Conservation (phyloP, 2,888 invertebrate genomes). For the Anoncus sp. region DNA sequence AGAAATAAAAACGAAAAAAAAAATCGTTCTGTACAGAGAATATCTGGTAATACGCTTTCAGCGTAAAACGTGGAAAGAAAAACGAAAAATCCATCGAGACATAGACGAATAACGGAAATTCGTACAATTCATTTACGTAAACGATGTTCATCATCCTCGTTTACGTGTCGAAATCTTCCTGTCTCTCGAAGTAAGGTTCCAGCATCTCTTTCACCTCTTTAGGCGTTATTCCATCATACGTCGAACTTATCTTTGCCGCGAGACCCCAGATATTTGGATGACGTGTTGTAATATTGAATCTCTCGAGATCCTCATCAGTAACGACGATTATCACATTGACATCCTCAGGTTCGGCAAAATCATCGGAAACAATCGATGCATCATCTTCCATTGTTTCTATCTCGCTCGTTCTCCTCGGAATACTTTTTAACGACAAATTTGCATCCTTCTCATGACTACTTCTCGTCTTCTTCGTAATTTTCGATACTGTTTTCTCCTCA, state of each 20-base stretch:
- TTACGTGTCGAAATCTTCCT: constrained; percentile 14
- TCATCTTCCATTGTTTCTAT: neutral
- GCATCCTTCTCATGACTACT: neutral
- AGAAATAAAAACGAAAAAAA: neutral
- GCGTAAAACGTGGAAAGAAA: constrained; percentile 2
- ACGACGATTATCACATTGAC: constrained; percentile 54
- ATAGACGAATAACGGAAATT: neutral
- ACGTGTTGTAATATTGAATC: constrained; percentile 45
- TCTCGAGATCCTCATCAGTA: constrained; percentile 61
- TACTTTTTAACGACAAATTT: neutral
- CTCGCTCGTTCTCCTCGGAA: neutral
- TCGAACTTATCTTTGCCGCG: constrained; percentile 54
- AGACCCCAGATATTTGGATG: constrained; percentile 62
- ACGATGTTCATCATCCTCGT: too few species aligned
- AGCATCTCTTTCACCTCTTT: constrained; percentile 57
- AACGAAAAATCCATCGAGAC: neutral
- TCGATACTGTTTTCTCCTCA: neutral
- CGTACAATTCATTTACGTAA: neutral
- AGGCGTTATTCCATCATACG: constrained; percentile 45
- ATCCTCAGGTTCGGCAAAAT: constrained; percentile 9
- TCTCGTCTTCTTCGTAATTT: neutral
- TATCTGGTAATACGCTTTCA: constrained; percentile 13
- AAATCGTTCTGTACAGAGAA: constrained; percentile 8
- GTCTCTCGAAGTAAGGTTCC: constrained; percentile 45
- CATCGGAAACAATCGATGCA: neutral